Conservation (phyloP, 1,140 invertebrate genomes). For the Cepaea nemoralis region DNA sequence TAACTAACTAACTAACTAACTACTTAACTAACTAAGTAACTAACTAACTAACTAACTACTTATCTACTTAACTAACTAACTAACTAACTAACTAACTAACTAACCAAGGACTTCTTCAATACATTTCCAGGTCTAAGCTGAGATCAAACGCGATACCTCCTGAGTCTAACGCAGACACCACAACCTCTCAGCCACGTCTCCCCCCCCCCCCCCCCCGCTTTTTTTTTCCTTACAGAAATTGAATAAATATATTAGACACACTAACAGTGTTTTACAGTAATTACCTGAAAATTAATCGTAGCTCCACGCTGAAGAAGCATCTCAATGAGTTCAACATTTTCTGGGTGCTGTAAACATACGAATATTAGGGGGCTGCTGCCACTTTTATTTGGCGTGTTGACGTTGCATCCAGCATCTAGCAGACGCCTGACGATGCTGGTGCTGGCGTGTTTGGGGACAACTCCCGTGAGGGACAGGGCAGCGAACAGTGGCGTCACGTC, state of each 20-base stretch:
- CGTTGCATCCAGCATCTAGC: background rate
- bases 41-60: no score
- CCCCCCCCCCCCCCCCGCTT: no score
- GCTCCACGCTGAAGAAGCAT: background rate
- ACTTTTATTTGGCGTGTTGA: background rate
- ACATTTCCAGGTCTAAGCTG: no score
- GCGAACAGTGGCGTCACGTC: background rate
- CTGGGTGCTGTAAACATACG: background rate
- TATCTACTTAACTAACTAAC: no score
- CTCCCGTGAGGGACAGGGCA: background rate
- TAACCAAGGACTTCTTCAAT: no score
- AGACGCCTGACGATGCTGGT: background rate
- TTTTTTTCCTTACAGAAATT: no score
- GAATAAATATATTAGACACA: background rate
- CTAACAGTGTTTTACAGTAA: background rate
- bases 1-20: no score
- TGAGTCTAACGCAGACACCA: no score
- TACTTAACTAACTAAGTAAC: no score
- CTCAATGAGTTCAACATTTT: background rate
- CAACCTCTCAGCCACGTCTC: no score
- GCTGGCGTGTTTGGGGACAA: background rate
- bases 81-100: no score
- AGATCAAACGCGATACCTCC: no score
- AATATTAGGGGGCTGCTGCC: background rate
- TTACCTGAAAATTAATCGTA: background rate